phyloP scores from a whole-genome alignment of 2,888 invertebrate species.

The Archips crataeganus region DNA sequence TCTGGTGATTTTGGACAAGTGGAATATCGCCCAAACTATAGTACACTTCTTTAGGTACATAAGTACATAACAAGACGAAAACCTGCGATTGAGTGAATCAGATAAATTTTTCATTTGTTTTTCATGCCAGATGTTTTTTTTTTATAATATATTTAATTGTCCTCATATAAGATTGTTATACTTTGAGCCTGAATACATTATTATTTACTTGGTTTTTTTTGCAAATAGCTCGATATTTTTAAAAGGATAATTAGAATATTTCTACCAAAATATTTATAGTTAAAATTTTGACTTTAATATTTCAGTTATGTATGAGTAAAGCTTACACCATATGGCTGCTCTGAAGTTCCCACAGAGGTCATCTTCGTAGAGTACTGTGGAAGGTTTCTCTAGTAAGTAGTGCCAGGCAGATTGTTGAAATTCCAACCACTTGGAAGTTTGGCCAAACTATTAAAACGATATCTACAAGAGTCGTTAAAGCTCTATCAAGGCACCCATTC shows the following conservation, averaged over 20 bases:
- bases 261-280: neutral
- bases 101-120: too few relatives aligned
- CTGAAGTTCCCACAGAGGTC: neutral
- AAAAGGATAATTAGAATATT: neutral
- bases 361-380: too few relatives aligned
- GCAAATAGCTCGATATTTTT: neutral
- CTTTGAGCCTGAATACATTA: slow-evolving; percentile 12
- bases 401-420: neutral
- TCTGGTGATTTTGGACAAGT: neutral
- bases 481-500: too few relatives aligned
- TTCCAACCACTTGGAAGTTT: neutral
- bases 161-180: neutral
- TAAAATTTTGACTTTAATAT: slow-evolving; percentile 15
- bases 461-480: neutral
- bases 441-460: neutral
- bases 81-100: too few relatives aligned
- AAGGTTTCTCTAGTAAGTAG: neutral
- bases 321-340: neutral
- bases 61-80: too few relatives aligned
- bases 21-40: too few relatives aligned
- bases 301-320: neutral
- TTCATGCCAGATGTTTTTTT: too few relatives aligned
- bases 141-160: neutral
- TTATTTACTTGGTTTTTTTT: slow-evolving; percentile 2
- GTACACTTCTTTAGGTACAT: too few relatives aligned